Percentiles rank a stretch among this genome's conserved stretches.
phyloP scores from a whole-genome alignment of 1,140 invertebrate species.

The Zophobas morio region DNA sequence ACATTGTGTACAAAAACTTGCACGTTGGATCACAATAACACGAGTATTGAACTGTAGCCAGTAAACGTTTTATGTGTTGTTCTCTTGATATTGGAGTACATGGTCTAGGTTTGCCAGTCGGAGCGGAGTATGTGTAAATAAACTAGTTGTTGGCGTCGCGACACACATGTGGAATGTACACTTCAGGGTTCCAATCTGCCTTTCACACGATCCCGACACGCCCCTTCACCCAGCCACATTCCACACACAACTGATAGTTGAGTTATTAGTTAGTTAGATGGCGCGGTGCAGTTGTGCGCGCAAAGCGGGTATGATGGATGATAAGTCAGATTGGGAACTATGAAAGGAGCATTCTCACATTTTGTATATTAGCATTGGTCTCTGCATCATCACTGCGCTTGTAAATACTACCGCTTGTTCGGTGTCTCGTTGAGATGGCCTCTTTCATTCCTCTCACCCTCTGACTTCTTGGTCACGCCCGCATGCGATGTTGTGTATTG shows the following conservation, averaged over 20 bases:
- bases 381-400: conserved; percentile 65
- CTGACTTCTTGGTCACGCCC: conserved; percentile 70
- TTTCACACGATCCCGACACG: conserved; percentile 58
- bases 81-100: conserved; percentile 21
- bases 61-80: conserved; percentile 23
- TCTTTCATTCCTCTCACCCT: conserved; percentile 67
- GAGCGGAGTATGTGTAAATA: conserved; percentile 56
- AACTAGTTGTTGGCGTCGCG: conserved; percentile 49
- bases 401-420: conserved; percentile 76
- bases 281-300: conserved; percentile 48
- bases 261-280: conserved; percentile 26
- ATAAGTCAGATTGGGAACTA: conserved; percentile 64
- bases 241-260: conserved; percentile 55
- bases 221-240: conserved; percentile 59
- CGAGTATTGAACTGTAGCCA: conserved; percentile 25
- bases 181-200: conserved; percentile 77
- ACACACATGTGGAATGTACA: conserved; percentile 73
- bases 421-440: conserved; percentile 64
- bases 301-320: conserved; percentile 58
- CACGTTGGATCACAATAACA: conserved; percentile 49
- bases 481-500: conserved; percentile 79
- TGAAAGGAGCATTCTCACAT: conserved; percentile 78
- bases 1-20: conserved; percentile 57
- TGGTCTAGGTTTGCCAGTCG: conserved; percentile 52
- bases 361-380: conserved; percentile 69